phyloP scores from a whole-genome alignment of 2,797 vertebrate species.

The Labroides dimidiatus region DNA sequence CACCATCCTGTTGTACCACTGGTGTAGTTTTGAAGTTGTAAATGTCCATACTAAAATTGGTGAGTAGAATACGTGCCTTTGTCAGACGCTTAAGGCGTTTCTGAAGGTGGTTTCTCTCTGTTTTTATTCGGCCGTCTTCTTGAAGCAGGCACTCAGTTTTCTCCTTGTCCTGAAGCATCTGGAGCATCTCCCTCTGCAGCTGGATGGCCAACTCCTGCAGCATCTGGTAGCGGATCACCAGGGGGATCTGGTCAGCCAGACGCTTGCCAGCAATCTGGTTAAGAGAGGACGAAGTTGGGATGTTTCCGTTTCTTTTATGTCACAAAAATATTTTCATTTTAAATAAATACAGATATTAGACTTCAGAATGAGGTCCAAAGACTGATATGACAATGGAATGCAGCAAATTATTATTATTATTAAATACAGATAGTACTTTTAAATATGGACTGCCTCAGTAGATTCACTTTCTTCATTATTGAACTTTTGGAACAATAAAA shows the following conservation, averaged over 20 bases:
- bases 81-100: slow-evolving; percentile 10
- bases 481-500: no score
- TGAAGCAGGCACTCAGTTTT: slow-evolving; percentile 30
- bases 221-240: slow-evolving; percentile 86
- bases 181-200: slow-evolving; percentile 85
- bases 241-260: slow-evolving; percentile 87
- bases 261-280: slow-evolving; percentile 83
- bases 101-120: slow-evolving; percentile 14
- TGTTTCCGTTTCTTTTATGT: not conserved
- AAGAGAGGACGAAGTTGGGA: not conserved
- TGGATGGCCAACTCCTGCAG: slow-evolving; percentile 76
- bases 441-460: no score
- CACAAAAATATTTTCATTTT: not conserved
- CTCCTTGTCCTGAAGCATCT: slow-evolving; percentile 85
- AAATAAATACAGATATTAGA: no score
- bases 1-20: not conserved
- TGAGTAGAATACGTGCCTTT: slow-evolving; percentile 28
- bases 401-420: no score
- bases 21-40: slow-evolving; percentile 36
- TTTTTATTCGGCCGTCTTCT: slow-evolving; percentile 31
- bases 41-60: slow-evolving; percentile 40
- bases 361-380: no score
- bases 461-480: no score
- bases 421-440: no score
- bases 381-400: no score